Evolutionary conservation across 2,888 invertebrate genomes (phyloP).

Genomic region (Achlya flavicornis): DNA sequence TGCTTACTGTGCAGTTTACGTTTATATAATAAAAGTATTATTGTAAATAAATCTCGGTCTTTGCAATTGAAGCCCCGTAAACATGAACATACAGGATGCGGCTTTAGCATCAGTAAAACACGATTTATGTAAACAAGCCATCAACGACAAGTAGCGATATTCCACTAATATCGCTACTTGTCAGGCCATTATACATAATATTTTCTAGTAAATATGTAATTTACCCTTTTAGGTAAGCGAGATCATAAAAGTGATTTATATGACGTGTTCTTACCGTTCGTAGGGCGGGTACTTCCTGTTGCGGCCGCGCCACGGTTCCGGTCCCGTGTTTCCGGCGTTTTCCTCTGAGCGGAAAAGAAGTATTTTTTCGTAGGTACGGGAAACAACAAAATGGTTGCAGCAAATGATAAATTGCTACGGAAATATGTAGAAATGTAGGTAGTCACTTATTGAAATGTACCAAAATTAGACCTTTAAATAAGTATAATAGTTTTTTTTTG

Average conservation of each 20-base stretch:
- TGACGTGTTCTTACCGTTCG: constrained; percentile 59
- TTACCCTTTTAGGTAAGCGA: constrained; percentile 32
- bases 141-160: too few relatives aligned
- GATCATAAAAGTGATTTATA: constrained; percentile 65
- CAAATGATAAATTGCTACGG: constrained; percentile 7
- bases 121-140: too few relatives aligned
- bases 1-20: too few relatives aligned
- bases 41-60: too few relatives aligned
- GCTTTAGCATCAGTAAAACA: too few relatives aligned
- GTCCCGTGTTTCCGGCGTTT: constrained; percentile 62
- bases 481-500: background rate
- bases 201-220: constrained; percentile 16
- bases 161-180: background rate
- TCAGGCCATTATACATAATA: background rate
- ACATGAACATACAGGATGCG: too few relatives aligned
- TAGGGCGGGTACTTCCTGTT: constrained; percentile 61
- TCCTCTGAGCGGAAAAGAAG: constrained; percentile 46
- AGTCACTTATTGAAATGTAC: background rate
- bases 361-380: constrained; percentile 21
- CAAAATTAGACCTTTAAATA: too few relatives aligned
- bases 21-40: too few relatives aligned
- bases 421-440: background rate
- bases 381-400: constrained; percentile 12
- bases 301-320: constrained; percentile 61
- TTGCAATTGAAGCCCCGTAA: too few relatives aligned